These are phyloP conservation scores for Lanistes nyassanus DNA, from an alignment of 1,140 invertebrate genomes.

Conservation along the genomic window DNA sequence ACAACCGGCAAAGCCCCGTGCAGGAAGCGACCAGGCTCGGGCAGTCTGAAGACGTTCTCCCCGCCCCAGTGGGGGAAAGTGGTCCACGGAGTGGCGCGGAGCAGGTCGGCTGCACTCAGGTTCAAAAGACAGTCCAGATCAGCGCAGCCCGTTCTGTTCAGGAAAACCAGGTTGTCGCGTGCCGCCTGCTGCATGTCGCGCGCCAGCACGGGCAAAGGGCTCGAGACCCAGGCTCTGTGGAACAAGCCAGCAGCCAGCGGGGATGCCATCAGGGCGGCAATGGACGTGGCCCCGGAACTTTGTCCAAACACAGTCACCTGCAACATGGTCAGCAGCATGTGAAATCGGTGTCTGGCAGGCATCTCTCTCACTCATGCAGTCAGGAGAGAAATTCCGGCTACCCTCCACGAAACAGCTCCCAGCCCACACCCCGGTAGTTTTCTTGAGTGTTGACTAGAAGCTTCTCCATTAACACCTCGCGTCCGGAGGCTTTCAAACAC, in stretches of 20 bases:
- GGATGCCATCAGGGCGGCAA: slow-evolving; percentile 48
- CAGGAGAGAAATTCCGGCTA: too few species aligned
- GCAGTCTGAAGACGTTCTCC: slow-evolving; percentile 37
- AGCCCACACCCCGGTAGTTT: too few species aligned
- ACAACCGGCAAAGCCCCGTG: slow-evolving; percentile 45
- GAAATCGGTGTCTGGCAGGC: too few species aligned
- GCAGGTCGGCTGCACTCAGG: slow-evolving; percentile 38
- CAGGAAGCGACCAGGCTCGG: slow-evolving; percentile 27
- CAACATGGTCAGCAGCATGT: too few species aligned
- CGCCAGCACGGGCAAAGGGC: slow-evolving; percentile 37
- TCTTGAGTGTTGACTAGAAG: too few species aligned
- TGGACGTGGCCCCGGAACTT: slow-evolving; percentile 52
- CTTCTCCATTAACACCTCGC: too few species aligned
- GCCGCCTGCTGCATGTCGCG: slow-evolving; percentile 11
- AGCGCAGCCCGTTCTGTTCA: slow-evolving; percentile 39
- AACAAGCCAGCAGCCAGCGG: slow-evolving; percentile 44
- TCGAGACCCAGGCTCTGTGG: slow-evolving; percentile 52
- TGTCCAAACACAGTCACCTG: slow-evolving; percentile 58
- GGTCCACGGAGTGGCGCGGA: slow-evolving; percentile 37
- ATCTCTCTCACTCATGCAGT: too few species aligned
- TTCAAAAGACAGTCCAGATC: slow-evolving; percentile 41
- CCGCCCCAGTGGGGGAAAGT: slow-evolving; percentile 42
- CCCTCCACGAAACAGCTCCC: too few species aligned
- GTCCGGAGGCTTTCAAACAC: too few species aligned
- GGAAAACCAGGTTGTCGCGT: slow-evolving; percentile 40